These are phyloP conservation scores for Natator depressus DNA, from an alignment of 2,113 vertebrate species.

Conservation along the genomic window DNA sequence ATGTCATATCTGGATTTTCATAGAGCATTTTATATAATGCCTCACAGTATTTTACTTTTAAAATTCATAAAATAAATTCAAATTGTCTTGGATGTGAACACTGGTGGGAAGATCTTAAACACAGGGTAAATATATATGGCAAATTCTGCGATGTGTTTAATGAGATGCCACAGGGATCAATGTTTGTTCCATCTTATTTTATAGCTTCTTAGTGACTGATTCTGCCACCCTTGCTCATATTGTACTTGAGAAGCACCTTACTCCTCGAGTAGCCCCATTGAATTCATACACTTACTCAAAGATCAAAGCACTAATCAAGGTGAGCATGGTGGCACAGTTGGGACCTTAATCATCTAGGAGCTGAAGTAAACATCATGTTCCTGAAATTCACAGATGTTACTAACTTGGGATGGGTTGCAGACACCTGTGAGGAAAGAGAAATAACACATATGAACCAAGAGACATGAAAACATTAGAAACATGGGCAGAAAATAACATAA, in stretches of 20 bases:
- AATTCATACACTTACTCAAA: not conserved
- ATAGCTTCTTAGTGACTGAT: not conserved
- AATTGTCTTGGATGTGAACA: not conserved
- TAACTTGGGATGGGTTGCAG: not conserved
- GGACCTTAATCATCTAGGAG: not conserved
- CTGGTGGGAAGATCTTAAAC: conserved; percentile 7
- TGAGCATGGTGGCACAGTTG: not conserved
- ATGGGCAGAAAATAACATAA: not conserved
- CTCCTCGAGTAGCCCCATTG: not conserved
- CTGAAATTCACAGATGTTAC: not conserved
- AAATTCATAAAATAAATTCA: conserved; percentile 19
- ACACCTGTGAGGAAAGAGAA: not conserved
- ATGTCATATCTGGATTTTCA: not conserved
- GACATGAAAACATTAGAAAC: not conserved
- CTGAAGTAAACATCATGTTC: not conserved
- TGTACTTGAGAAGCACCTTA: not conserved
- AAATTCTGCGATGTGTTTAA: not conserved
- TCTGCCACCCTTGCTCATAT: not conserved
- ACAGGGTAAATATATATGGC: not conserved
- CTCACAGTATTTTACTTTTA: not conserved
- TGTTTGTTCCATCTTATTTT: not conserved
- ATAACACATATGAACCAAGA: not conserved
- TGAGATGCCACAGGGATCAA: not conserved
- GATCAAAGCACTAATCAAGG: not conserved
- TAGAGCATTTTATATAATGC: not conserved